Evolutionary conservation across 1,140 invertebrate genomes (phyloP).

Genomic region (Drosophila nasuta): DNA sequence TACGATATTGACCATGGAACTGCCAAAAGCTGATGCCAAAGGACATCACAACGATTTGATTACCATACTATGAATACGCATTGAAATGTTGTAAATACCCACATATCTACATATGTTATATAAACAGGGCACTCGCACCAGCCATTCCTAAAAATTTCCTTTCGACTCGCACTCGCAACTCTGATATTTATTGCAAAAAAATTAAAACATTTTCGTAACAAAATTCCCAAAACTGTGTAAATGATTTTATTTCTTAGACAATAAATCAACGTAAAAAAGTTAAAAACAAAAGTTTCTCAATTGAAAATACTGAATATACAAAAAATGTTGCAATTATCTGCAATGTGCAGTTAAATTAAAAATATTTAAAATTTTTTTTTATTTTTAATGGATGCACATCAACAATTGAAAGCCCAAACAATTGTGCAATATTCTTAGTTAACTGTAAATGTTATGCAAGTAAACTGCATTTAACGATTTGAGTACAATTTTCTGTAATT

Average conservation of each 20-base stretch:
- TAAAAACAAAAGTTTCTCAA: background rate
- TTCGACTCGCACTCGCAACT: constrained; percentile 45
- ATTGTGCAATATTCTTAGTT: too few species aligned
- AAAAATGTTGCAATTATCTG: background rate
- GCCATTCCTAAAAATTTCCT: constrained; percentile 57
- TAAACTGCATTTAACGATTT: too few species aligned
- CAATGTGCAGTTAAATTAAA: too few species aligned
- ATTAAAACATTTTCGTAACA: constrained; percentile 39
- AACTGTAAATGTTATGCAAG: too few species aligned
- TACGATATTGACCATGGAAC: constrained; percentile 31
- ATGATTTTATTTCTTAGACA: constrained; percentile 42
- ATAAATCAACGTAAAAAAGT: constrained; percentile 43
- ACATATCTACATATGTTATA: constrained; percentile 30
- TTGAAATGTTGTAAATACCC: constrained; percentile 60
- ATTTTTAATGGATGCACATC: too few species aligned
- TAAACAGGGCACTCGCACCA: constrained; percentile 78
- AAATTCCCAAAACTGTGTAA: constrained; percentile 27
- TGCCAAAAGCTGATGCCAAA: constrained; percentile 46
- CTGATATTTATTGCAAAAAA: constrained; percentile 48
- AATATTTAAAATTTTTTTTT: too few species aligned
- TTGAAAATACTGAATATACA: background rate
- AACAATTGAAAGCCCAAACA: too few species aligned
- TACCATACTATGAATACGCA: background rate
- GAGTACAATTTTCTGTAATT: too few species aligned
- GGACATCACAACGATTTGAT: background rate